Base-by-base conservation (phyloP, 2,113 vertebrate species). In the Datnioides undecimradiatus region DNA sequence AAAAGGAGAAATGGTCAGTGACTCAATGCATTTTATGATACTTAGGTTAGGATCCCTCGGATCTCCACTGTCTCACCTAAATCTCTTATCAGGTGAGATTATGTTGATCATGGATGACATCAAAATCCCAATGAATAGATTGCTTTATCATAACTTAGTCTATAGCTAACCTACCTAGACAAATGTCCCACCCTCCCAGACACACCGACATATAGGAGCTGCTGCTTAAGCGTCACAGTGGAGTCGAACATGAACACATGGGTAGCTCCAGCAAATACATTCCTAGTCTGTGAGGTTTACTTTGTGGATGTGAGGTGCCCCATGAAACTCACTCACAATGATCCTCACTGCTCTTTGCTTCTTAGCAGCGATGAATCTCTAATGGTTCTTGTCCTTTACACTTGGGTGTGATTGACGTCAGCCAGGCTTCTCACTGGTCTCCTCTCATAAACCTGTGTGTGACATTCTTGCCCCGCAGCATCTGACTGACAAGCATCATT, bases 321-420 rank as follows among this genome's bases (percentile, higher is more conserved):
- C 29, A 29, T 46, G 40, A 40, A 76, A 38, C 65, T 63, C 13
- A 14, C 57, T 40, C 21, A 41, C 16, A 19, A 52, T 16, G 25
- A 52, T 27, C 51, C 51, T 52, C 25, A 16, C 23, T 5, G 8
- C 52, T 71, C 73, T 68, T 57, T 54, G 71, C 68, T 29, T 63
- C 66, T 68, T 9, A 73, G 79, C 86, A 55, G 40, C 76, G 62
- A 80, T 64, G 64, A 83, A 79, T 85, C 59, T 89, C 83, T 94
- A 92, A 92, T 92, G 84, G 80, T 87, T 80, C 76, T 88, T 90
- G 78, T 73, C 86, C 76, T 86, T 92, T 69, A 73, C 89, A 92
- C 86, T 79, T 62, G 5, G 10, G 76, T 88, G 89, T 86, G 74
- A 88, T 89, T 92, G 88, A 94, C 91, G 88, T 95, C 92, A 94